Evolutionary conservation across 2,888 invertebrate species (phyloP), one percentile per base, ranked within the genome.

Genomic region (Coenonympha glycerion): DNA sequence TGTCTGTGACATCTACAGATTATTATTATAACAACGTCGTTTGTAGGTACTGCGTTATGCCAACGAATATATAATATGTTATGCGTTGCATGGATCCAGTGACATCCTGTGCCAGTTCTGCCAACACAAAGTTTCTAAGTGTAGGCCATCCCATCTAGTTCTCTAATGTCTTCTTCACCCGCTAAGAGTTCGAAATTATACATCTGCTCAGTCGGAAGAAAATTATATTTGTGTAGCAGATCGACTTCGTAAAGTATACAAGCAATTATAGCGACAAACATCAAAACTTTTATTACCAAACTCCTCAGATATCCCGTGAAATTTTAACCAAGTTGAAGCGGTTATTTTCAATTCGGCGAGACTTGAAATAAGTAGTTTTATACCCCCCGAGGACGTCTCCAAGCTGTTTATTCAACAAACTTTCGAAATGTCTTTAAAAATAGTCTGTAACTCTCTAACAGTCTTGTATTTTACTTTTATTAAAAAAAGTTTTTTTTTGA

Each of bases 261-360:
- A 36, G n/a, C n/a, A n/a, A n/a, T n/a, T n/a, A n/a, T n/a, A 22
- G 4, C 15, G 9, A 37, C 13, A 13, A 37, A 2, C 21, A 37
- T 13, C 22, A 16, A 16, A 18, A 41, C 28, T 28, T 44, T 30
- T 24, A 44, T n/a, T 22, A 50, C 30, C 26, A 37, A 49, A 49
- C 53, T 45, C 36, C 22, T 15, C 34, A 22, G 30, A 47, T 46
- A 52, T 47, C 47, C 39, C 47, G 30, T 55, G 49, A 55, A 55
- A 53, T 49, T 49, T 55, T 55, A 49, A 55, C 46, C 41, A 53
- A 47, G 37, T 49, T 53, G 33, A 49, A 50, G 47, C 47, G 46
- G 49, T 49, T 55, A 49, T 53, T 44, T 53, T 55, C 53, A 49
- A 49, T 45, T 42, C 36, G 41, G 37, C 41, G 24, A 47, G 40